phyloP scores from a whole-genome alignment of 2,888 invertebrate genomes.

The Drosophila crucigera region DNA sequence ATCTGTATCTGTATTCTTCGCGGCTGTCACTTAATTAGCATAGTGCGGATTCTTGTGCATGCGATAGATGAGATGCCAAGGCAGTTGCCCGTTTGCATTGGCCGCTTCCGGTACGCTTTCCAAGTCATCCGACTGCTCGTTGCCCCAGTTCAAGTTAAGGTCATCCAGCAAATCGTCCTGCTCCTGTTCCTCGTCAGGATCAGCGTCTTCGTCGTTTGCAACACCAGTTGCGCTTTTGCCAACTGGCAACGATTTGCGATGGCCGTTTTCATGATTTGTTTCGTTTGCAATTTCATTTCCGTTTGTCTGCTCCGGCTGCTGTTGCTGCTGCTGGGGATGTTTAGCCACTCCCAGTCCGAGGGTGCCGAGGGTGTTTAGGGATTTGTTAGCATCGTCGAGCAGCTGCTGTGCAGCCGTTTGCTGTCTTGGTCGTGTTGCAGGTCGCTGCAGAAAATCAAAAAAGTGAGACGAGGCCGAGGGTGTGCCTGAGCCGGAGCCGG shows the following conservation, averaged over 20 bases:
- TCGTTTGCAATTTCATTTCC: conserved; percentile 77
- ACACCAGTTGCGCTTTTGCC: conserved; percentile 48
- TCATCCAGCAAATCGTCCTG: conserved; percentile 39
- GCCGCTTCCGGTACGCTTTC: conserved; percentile 27
- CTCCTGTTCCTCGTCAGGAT: conserved; percentile 28
- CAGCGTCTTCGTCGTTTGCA: conserved; percentile 26
- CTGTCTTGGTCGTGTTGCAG: conserved; percentile 31
- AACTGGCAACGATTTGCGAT: conserved; percentile 40
- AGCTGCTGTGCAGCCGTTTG: conserved; percentile 32
- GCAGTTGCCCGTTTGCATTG: conserved; percentile 68
- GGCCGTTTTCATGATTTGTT: conserved; percentile 69
- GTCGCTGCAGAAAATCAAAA: conserved; percentile 69
- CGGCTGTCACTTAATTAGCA: conserved; percentile 65
- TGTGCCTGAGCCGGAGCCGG: background rate
- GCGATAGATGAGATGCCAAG: conserved; percentile 82
- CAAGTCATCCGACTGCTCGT: conserved; percentile 42
- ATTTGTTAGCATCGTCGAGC: conserved; percentile 67
- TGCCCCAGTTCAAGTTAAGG: conserved; percentile 51
- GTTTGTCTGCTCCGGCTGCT: conserved; percentile 50
- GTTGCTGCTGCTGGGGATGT: conserved; percentile 37
- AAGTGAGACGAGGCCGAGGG: conserved; percentile 47
- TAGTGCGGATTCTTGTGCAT: conserved; percentile 81
- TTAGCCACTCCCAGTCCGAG: conserved; percentile 42
- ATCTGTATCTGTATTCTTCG: conserved; percentile 33
- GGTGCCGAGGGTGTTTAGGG: conserved; percentile 54